A percentile compares a stretch with the other conserved stretches of the same genome.
phyloP scores from a whole-genome alignment of 1,140 invertebrate genomes.

The Drosophila gunungcola region DNA sequence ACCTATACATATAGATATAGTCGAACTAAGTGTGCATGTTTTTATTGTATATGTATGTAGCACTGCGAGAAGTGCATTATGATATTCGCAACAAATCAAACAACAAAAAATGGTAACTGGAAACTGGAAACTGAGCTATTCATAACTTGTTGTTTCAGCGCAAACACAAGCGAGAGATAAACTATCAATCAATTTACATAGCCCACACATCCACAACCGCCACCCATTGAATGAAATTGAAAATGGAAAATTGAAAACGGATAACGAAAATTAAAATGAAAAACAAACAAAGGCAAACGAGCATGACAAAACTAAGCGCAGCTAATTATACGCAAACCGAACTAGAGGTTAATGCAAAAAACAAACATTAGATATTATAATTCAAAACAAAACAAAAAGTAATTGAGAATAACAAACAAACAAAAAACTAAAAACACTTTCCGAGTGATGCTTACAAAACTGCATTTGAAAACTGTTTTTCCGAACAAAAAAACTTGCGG shows the following conservation, averaged over 20 bases:
- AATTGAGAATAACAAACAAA: slow-evolving; percentile 43
- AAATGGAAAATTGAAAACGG: slow-evolving; percentile 26
- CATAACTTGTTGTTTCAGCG: slow-evolving; percentile 3
- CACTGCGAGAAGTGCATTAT: slow-evolving; percentile 51
- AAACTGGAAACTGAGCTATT: slow-evolving; percentile 34
- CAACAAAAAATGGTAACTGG: slow-evolving; percentile 1
- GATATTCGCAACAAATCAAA: slow-evolving; percentile 61
- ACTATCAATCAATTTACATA: slow-evolving; percentile 48
- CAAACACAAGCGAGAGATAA: slow-evolving; percentile 27
- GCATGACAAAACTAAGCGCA: slow-evolving; percentile 73
- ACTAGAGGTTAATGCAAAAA: slow-evolving; percentile 62
- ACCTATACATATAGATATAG: slow-evolving; percentile 59
- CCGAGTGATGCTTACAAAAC: slow-evolving; percentile 68
- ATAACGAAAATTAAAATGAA: slow-evolving; percentile 47
- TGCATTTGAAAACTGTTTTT: slow-evolving; percentile 71
- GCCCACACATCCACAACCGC: slow-evolving; percentile 8
- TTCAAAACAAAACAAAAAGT: slow-evolving; percentile 34
- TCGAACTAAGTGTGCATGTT: slow-evolving; percentile 73
- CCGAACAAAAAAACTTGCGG: slow-evolving; percentile 44
- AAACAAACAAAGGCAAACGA: slow-evolving; percentile 53
- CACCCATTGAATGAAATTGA: slow-evolving; percentile 17
- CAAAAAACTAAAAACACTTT: slow-evolving; percentile 40
- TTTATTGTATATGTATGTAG: slow-evolving; percentile 71
- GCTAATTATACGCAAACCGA: slow-evolving; percentile 64
- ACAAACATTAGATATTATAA: slow-evolving; percentile 51